phyloP scores from a whole-genome alignment of 2,888 invertebrate genomes.

The Neoitamus cyanurus region DNA sequence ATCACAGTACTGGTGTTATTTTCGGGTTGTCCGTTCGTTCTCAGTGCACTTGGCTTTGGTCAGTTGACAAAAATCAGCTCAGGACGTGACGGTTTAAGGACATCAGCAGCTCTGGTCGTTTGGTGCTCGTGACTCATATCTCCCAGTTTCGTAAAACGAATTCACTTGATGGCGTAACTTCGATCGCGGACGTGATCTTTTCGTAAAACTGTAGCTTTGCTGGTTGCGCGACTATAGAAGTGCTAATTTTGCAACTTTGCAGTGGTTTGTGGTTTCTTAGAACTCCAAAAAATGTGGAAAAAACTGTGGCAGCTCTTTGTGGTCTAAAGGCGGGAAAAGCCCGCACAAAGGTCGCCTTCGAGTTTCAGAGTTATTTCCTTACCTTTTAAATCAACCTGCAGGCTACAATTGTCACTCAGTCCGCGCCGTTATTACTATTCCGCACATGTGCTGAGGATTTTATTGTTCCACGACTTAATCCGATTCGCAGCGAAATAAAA shows the following conservation, averaged over 20 bases:
- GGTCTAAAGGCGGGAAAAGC: background rate
- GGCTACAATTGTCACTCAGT: background rate
- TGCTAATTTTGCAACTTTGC: background rate
- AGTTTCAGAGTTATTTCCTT: background rate
- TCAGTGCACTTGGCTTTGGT: background rate
- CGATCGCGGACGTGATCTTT: background rate
- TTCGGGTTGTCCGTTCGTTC: background rate
- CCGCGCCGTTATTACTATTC: background rate
- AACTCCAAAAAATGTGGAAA: background rate
- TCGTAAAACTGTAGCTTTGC: background rate
- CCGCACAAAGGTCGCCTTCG: background rate
- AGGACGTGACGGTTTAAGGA: conserved; percentile 5
- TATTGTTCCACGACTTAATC: background rate
- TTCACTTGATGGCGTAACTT: background rate
- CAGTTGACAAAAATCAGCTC: background rate
- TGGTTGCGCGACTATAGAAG: background rate
- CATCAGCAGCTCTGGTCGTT: background rate
- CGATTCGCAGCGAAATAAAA: background rate
- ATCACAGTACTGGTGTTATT: background rate
- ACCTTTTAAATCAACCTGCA: background rate
- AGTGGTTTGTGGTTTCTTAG: background rate
- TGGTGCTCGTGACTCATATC: background rate
- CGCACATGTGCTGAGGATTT: background rate
- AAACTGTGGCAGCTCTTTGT: background rate
- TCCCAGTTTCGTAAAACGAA: background rate